Conservation (phyloP, 2,797 vertebrate genomes). For the Liparis tanakae region DNA sequence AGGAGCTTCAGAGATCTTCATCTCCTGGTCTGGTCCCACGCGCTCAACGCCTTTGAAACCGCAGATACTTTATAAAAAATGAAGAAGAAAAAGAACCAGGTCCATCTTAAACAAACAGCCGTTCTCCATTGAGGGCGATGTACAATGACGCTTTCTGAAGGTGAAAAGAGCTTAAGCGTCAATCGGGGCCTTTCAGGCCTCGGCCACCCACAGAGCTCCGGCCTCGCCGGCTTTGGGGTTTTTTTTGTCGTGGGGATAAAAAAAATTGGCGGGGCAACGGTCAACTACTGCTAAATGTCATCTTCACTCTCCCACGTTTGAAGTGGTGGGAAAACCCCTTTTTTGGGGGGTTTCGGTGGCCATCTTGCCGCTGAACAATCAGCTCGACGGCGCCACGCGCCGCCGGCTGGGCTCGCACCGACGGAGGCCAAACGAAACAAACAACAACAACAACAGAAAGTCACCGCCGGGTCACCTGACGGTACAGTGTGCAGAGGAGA, state of each 20-base stretch:
- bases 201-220: constrained; percentile 68
- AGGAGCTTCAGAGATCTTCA: constrained; percentile 15
- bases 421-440: constrained; percentile 35
- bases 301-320: constrained; percentile 30
- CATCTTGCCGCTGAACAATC: constrained; percentile 25
- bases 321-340: background rate
- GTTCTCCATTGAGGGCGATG: constrained; percentile 67
- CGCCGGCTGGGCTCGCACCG: background rate
- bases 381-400: constrained; percentile 44
- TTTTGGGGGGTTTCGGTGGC: constrained; percentile 1
- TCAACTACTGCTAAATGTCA: constrained; percentile 54
- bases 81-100: constrained; percentile 10
- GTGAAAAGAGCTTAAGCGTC: constrained; percentile 74
- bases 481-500: constrained; percentile 68
- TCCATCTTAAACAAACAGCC: constrained; percentile 78
- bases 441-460: constrained; percentile 6
- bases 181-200: constrained; percentile 80
- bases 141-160: constrained; percentile 78
- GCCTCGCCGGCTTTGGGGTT: background rate
- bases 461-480: constrained; percentile 51
- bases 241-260: constrained; percentile 23
- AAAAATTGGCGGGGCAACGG: constrained; percentile 50
- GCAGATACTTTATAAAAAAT: constrained; percentile 35
- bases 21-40: constrained; percentile 25
- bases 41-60: constrained; percentile 43